Conservation (phyloP, 2,113 vertebrate species). For the Bubalus kerabau region DNA sequence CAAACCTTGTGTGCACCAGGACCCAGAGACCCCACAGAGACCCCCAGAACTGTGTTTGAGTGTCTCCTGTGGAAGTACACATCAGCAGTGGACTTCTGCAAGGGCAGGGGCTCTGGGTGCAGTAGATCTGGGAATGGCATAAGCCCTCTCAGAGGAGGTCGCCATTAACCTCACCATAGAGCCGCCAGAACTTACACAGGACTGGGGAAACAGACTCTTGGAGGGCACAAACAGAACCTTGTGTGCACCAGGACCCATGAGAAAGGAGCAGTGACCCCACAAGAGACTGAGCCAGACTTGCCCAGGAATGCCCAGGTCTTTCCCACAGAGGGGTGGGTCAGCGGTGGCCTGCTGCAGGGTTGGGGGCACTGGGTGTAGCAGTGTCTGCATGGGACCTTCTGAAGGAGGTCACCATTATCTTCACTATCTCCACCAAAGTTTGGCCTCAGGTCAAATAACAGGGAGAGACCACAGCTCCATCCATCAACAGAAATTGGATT, state of each 20-base stretch:
- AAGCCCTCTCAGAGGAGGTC: not conserved
- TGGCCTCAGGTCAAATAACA: not conserved
- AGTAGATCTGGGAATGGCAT: not conserved
- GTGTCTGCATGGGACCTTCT: not conserved
- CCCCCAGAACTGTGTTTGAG: not conserved
- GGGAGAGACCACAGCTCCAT: not conserved
- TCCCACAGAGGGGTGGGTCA: rapidly evolving
- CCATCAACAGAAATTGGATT: not conserved
- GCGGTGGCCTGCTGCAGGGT: not conserved
- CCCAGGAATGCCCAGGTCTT: not conserved
- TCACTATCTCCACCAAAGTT: not conserved
- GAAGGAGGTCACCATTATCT: not conserved
- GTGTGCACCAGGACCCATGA: not conserved
- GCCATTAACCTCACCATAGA: not conserved
- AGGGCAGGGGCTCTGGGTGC: not conserved
- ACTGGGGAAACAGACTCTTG: not conserved
- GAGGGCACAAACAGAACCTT: not conserved
- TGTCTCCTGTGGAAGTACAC: not conserved
- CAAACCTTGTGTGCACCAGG: not conserved
- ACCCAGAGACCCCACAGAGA: not conserved
- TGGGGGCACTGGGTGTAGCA: not conserved
- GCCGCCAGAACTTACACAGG: not conserved
- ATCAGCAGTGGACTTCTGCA: not conserved
- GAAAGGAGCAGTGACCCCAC: not conserved
- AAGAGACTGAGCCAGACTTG: not conserved